Percentiles rank a stretch among this genome's conserved stretches.
phyloP scores from a whole-genome alignment of 2,797 vertebrate genomes.

The Thalassophryne amazonica region DNA sequence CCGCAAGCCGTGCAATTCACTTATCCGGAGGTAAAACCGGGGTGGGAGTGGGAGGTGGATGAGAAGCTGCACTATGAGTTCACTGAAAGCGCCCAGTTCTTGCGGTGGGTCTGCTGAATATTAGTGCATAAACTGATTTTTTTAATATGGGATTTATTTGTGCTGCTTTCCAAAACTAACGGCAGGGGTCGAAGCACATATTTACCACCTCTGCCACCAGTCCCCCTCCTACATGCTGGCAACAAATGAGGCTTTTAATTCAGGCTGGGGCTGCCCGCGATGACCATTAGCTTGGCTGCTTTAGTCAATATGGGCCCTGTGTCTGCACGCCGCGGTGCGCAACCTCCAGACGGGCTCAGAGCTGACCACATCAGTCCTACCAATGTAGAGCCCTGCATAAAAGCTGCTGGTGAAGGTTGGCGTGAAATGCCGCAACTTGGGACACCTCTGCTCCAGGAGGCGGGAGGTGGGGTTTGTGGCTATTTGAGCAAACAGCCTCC shows the following conservation, averaged over 20 bases:
- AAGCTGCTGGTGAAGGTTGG: slow-evolving; percentile 21
- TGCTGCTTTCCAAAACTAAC: slow-evolving; percentile 74
- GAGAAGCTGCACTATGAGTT: slow-evolving; percentile 45
- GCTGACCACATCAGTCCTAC: slow-evolving; percentile 72
- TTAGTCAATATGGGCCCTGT: slow-evolving; percentile 76
- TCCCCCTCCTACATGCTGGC: slow-evolving; percentile 17
- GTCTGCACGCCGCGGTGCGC: slow-evolving; percentile 52
- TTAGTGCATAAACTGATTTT: slow-evolving; percentile 80
- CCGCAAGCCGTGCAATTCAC: slow-evolving; percentile 22
- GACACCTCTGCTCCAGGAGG: slow-evolving; percentile 20
- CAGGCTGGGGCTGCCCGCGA: slow-evolving; percentile 45
- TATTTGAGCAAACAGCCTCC: slow-evolving; percentile 66
- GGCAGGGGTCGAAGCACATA: slow-evolving; percentile 57
- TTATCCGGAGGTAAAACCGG: slow-evolving; percentile 30
- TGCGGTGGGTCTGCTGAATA: slow-evolving; percentile 77
- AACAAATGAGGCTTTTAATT: slow-evolving; percentile 76
- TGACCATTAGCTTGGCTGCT: slow-evolving; percentile 63
- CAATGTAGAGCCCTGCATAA: slow-evolving; percentile 59
- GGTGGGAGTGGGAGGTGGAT: neutral
- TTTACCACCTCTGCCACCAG: slow-evolving; percentile 57
- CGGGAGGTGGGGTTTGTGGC: slow-evolving; percentile 44
- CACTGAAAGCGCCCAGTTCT: slow-evolving; percentile 66
- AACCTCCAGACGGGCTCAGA: slow-evolving; percentile 43
- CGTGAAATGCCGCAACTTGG: slow-evolving; percentile 32
- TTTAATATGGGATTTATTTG: slow-evolving; percentile 77